phyloP scores from a whole-genome alignment of 2,797 vertebrate species.

The Chrosomus eos region DNA sequence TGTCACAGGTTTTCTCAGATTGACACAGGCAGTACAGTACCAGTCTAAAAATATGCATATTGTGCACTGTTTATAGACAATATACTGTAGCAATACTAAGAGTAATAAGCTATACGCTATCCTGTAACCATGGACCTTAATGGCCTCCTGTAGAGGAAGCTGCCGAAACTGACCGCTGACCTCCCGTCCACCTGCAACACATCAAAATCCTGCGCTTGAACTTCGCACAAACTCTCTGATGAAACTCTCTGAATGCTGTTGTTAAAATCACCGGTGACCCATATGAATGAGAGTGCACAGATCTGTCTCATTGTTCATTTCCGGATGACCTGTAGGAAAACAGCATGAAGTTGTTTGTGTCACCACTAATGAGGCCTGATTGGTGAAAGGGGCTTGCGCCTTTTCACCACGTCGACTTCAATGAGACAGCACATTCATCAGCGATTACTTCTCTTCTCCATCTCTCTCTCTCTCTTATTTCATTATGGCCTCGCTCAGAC shows the following conservation, averaged over 20 bases:
- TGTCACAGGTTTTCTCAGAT: not conserved
- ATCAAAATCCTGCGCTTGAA: not conserved
- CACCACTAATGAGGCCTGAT: slow-evolving; percentile 47
- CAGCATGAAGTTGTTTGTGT: slow-evolving; percentile 50
- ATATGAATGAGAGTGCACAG: not conserved
- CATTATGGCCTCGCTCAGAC: slow-evolving; percentile 25
- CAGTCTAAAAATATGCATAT: not conserved
- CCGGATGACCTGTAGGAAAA: slow-evolving; percentile 37
- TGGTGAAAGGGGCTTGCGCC: slow-evolving; percentile 31
- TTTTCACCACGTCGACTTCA: slow-evolving; percentile 40
- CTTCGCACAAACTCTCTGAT: not conserved
- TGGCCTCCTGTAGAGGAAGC: not conserved
- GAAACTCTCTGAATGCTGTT: slow-evolving; percentile 13
- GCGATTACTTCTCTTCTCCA: slow-evolving; percentile 13
- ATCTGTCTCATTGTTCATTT: slow-evolving; percentile 25
- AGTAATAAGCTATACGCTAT: not conserved
- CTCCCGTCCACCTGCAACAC: not conserved
- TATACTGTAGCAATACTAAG: not conserved
- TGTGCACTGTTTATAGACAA: not conserved
- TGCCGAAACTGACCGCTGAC: not conserved
- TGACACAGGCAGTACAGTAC: not conserved
- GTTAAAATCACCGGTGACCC: slow-evolving; percentile 31
- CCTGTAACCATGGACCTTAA: not conserved
- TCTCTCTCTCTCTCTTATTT: slow-evolving; percentile 43
- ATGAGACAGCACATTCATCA: slow-evolving; percentile 54